These are phyloP conservation scores for Drosophila pruinosa DNA, from an alignment of 1,140 invertebrate species.

Conservation along the genomic window DNA sequence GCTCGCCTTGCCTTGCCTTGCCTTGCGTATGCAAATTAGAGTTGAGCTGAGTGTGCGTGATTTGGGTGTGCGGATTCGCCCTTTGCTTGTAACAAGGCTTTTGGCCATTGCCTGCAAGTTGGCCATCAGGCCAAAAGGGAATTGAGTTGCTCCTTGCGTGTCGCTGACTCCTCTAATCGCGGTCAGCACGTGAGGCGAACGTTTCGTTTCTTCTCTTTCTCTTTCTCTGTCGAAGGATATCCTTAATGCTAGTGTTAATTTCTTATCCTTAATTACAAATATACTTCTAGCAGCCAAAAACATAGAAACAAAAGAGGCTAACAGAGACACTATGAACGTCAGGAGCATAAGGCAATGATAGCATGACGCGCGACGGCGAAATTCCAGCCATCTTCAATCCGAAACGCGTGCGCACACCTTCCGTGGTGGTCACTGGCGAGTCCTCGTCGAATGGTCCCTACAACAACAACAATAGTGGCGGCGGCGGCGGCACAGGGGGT, in stretches of 20 bases:
- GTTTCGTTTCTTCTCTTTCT: slow-evolving; percentile 12
- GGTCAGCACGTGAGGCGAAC: slow-evolving; percentile 51
- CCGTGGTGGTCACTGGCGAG: slow-evolving; percentile 88
- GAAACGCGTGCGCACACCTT: slow-evolving; percentile 87
- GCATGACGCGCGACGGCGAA: slow-evolving; percentile 85
- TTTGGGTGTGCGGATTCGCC: slow-evolving; percentile 42
- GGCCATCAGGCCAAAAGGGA: slow-evolving; percentile 26
- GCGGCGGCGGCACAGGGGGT: slow-evolving; percentile 7
- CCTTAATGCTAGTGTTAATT: slow-evolving; percentile 7
- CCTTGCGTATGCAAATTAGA: slow-evolving; percentile 57
- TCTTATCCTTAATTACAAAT: slow-evolving; percentile 1
- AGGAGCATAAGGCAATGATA: slow-evolving; percentile 25
- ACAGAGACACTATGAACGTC: slow-evolving; percentile 56
- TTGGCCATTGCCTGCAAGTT: slow-evolving; percentile 26
- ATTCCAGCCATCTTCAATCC: slow-evolving; percentile 90
- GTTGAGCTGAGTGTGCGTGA: slow-evolving; percentile 34
- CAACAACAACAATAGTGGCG: slow-evolving; percentile 34
- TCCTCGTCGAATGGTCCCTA: slow-evolving; percentile 84
- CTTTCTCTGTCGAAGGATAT: neutral
- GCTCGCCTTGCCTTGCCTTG: neutral
- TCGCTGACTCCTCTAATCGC: slow-evolving; percentile 53
- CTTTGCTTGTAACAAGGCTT: slow-evolving; percentile 47
- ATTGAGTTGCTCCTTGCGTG: slow-evolving; percentile 47
- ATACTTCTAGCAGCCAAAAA: neutral
- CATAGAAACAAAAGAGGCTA: too few species aligned